Conservation (phyloP, 2,113 vertebrate genomes). For the Bettongia penicillata region DNA sequence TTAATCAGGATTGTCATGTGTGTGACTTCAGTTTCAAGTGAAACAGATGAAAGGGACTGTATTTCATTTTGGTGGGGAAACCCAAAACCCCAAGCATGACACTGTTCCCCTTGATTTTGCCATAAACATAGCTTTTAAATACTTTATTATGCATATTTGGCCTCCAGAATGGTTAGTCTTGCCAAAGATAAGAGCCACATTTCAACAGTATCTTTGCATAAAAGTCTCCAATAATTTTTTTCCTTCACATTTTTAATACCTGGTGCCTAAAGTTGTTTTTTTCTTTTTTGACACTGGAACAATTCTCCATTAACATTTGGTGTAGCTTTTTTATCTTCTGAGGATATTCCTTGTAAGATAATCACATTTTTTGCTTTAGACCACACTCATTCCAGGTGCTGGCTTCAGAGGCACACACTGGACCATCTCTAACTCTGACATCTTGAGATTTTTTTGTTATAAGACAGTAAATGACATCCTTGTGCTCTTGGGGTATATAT, state of each 20-base stretch:
- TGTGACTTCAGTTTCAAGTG: not conserved
- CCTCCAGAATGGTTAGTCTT: conserved; percentile 2
- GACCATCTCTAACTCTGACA: not conserved
- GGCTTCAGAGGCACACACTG: not conserved
- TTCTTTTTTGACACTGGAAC: not conserved
- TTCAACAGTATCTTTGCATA: not conserved
- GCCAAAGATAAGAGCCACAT: not conserved
- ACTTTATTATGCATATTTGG: conserved; percentile 6
- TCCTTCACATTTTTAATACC: conserved; percentile 3
- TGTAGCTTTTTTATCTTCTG: not conserved
- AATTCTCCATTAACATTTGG: not conserved
- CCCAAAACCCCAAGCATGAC: not conserved
- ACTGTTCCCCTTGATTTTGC: not conserved
- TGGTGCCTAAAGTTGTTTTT: not conserved
- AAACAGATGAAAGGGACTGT: not conserved
- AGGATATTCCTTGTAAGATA: not conserved
- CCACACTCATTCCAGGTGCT: not conserved
- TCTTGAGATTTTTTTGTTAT: not conserved
- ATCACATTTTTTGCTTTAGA: conserved; percentile 5
- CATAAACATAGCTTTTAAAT: conserved; percentile 7
- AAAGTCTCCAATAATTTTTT: not conserved
- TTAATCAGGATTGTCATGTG: not conserved
- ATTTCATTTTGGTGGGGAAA: not conserved
- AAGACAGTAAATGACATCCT: conserved; percentile 3
- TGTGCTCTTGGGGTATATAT: not conserved